Evolutionary conservation across 2,797 vertebrate genomes (phyloP).

Genomic region (Siniperca scherzeri): DNA sequence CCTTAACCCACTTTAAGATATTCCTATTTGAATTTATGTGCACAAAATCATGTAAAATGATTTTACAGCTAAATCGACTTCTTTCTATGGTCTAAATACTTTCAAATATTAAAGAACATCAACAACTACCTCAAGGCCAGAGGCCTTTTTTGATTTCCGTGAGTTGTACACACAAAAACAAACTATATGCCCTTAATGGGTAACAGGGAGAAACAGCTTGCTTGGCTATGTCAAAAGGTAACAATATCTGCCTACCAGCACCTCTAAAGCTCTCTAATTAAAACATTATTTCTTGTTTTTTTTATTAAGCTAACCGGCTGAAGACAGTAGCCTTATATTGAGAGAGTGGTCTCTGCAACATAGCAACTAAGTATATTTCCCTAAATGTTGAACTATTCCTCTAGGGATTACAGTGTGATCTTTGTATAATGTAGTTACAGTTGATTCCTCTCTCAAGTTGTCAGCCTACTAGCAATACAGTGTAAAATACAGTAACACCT

Average conservation of each 20-base stretch:
- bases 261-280: not conserved
- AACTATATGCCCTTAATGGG: not conserved
- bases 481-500: not conserved
- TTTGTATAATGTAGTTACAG: not conserved
- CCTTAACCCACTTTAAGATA: constrained; percentile 8
- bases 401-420: not conserved
- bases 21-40: not conserved
- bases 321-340: not conserved
- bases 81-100: constrained; percentile 3
- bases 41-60: constrained; percentile 10
- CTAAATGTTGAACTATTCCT: not conserved
- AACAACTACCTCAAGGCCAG: not conserved
- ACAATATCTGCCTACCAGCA: not conserved
- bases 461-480: not conserved
- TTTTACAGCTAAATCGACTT: constrained; percentile 2
- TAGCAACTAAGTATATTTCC: no score
- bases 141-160: not conserved
- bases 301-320: not conserved
- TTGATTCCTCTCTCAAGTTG: not conserved
- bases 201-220: not conserved
- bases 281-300: not conserved
- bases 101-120: not conserved
- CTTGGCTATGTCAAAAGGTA: not conserved
- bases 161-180: not conserved
- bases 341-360: not conserved